Percentiles rank a stretch among this genome's conserved stretches.
These are phyloP conservation scores for Shargacucullia verbasci DNA, from an alignment of 2,888 invertebrate genomes.

Conservation along the genomic window DNA sequence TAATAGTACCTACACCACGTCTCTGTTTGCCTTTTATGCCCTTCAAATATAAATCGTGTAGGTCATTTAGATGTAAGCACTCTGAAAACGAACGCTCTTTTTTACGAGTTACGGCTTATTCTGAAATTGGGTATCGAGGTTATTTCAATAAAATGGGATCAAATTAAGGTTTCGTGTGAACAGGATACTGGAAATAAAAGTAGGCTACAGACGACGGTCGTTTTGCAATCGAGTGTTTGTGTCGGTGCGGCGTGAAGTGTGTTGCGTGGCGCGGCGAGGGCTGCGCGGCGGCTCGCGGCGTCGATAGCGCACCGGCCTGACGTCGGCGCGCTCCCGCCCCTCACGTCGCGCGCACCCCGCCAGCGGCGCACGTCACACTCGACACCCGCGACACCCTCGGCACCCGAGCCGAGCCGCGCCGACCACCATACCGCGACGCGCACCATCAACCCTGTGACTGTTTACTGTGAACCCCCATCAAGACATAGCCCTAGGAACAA, in stretches of 20 bases:
- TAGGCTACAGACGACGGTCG: constrained; percentile 65
- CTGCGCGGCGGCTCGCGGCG: constrained; percentile 70
- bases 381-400: constrained; percentile 66
- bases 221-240: constrained; percentile 80
- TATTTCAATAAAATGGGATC: constrained; percentile 67
- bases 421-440: constrained; percentile 66
- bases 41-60: constrained; percentile 55
- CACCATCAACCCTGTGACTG: constrained; percentile 66
- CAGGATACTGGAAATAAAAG: constrained; percentile 72
- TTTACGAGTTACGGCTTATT: constrained; percentile 57
- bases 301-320: constrained; percentile 60
- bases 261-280: constrained; percentile 68
- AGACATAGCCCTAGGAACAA: constrained; percentile 48
- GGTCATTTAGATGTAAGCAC: constrained; percentile 56
- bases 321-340: constrained; percentile 68
- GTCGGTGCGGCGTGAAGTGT: constrained; percentile 74
- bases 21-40: constrained; percentile 51
- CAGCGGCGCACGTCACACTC: constrained; percentile 73
- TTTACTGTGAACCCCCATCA: constrained; percentile 62
- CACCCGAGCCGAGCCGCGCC: constrained; percentile 58
- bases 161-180: constrained; percentile 71
- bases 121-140: constrained; percentile 58
- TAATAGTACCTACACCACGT: no score
- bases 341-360: constrained; percentile 65
- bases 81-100: constrained; percentile 50